Evolutionary conservation across 2,888 invertebrate species (phyloP).

Genomic region (Blera fallax): DNA sequence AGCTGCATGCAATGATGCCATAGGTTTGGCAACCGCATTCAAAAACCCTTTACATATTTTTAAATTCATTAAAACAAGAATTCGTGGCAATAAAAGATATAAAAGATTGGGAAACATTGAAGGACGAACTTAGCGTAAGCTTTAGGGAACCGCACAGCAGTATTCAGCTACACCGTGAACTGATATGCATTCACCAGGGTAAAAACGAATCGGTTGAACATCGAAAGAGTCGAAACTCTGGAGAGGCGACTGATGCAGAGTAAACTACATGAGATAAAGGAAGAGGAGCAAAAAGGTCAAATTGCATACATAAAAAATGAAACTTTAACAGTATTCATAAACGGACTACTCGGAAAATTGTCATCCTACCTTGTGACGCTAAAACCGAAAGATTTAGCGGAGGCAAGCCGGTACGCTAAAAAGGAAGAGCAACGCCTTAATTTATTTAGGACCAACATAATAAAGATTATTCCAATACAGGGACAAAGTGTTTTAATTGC

Average conservation of each 20-base stretch:
- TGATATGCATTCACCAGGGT: too few species aligned
- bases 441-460: too few species aligned
- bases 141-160: background rate
- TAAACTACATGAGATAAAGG: background rate
- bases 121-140: background rate
- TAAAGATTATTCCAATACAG: too few species aligned
- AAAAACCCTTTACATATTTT: background rate
- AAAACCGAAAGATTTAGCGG: too few species aligned
- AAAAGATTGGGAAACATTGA: background rate
- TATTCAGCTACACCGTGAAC: background rate
- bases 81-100: conserved; percentile 14
- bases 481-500: too few species aligned
- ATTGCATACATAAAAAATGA: too few species aligned
- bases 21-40: too few species aligned
- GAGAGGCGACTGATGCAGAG: background rate
- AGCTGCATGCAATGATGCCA: too few species aligned
- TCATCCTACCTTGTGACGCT: background rate
- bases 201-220: too few species aligned
- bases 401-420: too few species aligned
- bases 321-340: too few species aligned
- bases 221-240: background rate
- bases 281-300: background rate
- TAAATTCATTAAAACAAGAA: background rate
- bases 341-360: background rate
- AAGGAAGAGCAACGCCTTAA: too few species aligned